These are phyloP conservation scores for Odocoileus hemionus DNA, from an alignment of 2,113 vertebrate genomes.

Conservation along the genomic window DNA sequence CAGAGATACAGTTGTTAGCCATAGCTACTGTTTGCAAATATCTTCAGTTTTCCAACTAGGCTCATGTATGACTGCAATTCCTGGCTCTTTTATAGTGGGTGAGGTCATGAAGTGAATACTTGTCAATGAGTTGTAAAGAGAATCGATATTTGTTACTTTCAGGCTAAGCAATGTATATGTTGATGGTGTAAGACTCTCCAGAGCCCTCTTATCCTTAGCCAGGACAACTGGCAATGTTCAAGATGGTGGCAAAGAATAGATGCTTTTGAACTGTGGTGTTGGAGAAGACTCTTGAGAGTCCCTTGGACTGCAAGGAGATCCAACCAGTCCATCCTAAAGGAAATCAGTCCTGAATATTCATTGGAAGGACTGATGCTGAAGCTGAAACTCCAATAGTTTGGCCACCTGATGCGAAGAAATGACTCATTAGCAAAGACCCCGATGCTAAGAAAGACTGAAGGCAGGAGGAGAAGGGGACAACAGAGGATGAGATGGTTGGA, in stretches of 20 bases:
- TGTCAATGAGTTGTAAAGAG: background rate
- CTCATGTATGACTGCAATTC: background rate
- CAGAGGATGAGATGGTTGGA: background rate
- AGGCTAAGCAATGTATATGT: background rate
- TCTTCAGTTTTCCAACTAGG: background rate
- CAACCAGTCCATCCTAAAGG: background rate
- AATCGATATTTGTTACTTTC: background rate
- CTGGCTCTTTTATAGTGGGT: background rate
- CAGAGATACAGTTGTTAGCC: background rate
- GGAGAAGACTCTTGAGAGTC: background rate
- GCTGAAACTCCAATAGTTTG: background rate
- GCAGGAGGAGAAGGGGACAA: background rate
- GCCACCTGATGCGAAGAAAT: background rate
- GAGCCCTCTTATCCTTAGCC: background rate
- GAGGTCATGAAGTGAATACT: background rate
- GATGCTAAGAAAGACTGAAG: background rate
- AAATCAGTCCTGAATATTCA: background rate
- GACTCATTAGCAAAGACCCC: background rate
- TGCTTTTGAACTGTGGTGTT: background rate
- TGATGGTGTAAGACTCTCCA: background rate
- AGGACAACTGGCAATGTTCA: background rate
- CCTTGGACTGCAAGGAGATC: background rate
- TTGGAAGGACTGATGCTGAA: background rate
- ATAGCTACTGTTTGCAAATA: background rate
- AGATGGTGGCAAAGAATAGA: background rate